phyloP scores from a whole-genome alignment of 2,797 vertebrate genomes.

The Florisuga fusca region DNA sequence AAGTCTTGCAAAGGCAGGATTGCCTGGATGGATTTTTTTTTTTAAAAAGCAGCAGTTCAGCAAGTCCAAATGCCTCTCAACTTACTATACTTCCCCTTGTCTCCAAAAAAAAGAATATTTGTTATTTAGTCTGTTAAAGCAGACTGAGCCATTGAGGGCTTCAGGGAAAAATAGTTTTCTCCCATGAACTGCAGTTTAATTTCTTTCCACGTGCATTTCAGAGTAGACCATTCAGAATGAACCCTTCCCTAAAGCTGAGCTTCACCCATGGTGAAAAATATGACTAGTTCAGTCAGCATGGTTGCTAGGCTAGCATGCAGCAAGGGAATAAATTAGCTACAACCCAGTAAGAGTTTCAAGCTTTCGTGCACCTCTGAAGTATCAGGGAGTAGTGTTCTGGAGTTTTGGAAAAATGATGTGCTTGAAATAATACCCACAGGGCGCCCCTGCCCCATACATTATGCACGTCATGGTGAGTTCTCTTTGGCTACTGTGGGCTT shows the following conservation, averaged over 20 bases:
- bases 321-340: conserved; percentile 68
- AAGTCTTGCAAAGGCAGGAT: neutral
- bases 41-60: conserved; percentile 19
- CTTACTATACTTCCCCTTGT: neutral
- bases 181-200: conserved; percentile 47
- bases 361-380: conserved; percentile 57
- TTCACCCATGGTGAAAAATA: conserved; percentile 28
- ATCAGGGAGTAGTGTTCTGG: conserved; percentile 42
- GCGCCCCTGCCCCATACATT: conserved; percentile 8
- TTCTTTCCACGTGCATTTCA: conserved; percentile 41
- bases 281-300: neutral
- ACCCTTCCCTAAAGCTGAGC: conserved; percentile 44
- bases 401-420: conserved; percentile 41
- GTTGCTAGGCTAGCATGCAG: conserved; percentile 35
- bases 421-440: conserved; percentile 42
- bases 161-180: conserved; percentile 22
- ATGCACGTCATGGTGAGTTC: neutral
- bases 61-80: conserved; percentile 37
- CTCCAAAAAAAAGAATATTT: conserved; percentile 2
- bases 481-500: neutral
- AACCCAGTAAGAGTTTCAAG: conserved; percentile 48
- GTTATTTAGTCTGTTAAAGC: neutral
- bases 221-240: conserved; percentile 13
- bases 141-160: neutral
- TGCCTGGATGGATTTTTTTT: neutral